Evolutionary conservation across 2,797 vertebrate genomes (phyloP).

Genomic region (Paguma larvata): DNA sequence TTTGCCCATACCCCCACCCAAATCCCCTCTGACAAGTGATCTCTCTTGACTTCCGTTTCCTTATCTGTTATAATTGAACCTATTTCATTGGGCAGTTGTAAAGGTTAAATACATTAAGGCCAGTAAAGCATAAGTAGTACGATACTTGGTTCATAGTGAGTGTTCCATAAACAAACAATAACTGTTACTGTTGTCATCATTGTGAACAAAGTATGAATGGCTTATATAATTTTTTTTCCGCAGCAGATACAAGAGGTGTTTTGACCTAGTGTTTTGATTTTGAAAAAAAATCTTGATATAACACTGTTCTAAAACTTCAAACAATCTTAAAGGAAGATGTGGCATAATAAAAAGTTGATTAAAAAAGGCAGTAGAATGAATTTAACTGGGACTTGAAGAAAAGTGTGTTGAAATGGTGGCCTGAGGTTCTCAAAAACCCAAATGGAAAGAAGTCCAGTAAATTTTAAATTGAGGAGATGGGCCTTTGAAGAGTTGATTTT

Average conservation of each 20-base stretch:
- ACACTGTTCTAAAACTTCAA: slow-evolving; percentile 37
- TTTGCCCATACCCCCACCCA: neutral
- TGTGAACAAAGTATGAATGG: neutral
- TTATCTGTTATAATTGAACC: neutral
- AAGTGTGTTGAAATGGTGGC: neutral
- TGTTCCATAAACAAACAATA: neutral
- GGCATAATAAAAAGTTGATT: neutral
- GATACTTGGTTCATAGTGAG: neutral
- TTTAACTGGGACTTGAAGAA: slow-evolving; percentile 34
- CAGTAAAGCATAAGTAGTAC: neutral
- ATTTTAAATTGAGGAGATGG: slow-evolving; percentile 43
- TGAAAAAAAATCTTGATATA: neutral
- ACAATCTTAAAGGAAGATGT: slow-evolving; percentile 9
- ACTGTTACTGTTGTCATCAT: neutral
- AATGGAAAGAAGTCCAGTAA: neutral
- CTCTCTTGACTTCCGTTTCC: slow-evolving; percentile 2
- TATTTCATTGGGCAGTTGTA: neutral
- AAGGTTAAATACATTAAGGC: neutral
- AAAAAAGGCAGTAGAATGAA: neutral
- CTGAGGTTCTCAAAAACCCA: slow-evolving; percentile 11
- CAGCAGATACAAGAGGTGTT: neutral
- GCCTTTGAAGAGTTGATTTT: neutral
- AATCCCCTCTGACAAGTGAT: neutral
- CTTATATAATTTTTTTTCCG: neutral
- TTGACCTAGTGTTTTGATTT: neutral